These are phyloP conservation scores for Pempheris klunzingeri DNA, from an alignment of 2,797 vertebrate genomes.

Conservation along the genomic window DNA sequence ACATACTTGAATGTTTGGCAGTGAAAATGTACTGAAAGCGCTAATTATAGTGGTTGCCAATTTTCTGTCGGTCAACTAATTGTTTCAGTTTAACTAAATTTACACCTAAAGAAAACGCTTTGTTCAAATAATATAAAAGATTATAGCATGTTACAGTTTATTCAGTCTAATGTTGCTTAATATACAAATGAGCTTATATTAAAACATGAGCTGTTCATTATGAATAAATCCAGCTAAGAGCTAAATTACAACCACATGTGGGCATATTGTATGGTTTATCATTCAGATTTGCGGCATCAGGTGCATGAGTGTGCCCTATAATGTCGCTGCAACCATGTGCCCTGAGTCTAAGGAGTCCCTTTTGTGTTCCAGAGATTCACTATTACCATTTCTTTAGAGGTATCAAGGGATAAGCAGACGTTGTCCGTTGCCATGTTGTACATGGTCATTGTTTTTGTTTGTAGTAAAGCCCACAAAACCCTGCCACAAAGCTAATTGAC, in stretches of 20 bases:
- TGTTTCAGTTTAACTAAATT: background rate
- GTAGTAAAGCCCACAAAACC: slow-evolving; percentile 77
- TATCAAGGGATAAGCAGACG: slow-evolving; percentile 76
- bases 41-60: background rate
- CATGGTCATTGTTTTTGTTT: slow-evolving; percentile 83
- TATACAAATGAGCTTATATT: slow-evolving; percentile 46
- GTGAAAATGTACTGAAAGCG: background rate
- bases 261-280: slow-evolving; percentile 53
- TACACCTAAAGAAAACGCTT: background rate
- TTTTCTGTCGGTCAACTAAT: background rate
- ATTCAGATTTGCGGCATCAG: slow-evolving; percentile 70
- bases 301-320: slow-evolving; percentile 64
- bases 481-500: slow-evolving; percentile 81
- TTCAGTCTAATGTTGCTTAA: slow-evolving; percentile 18
- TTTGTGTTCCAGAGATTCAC: slow-evolving; percentile 72
- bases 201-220: slow-evolving; percentile 21
- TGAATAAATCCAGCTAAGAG: slow-evolving; percentile 55
- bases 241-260: slow-evolving; percentile 39
- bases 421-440: slow-evolving; percentile 75
- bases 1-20: slow-evolving; percentile 4
- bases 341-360: slow-evolving; percentile 54
- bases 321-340: slow-evolving; percentile 67
- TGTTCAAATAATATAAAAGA: background rate
- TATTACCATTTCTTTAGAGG: slow-evolving; percentile 82
- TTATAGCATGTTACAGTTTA: background rate